Conservation (phyloP, 2,888 invertebrate genomes). For the Andrena minutula region DNA sequence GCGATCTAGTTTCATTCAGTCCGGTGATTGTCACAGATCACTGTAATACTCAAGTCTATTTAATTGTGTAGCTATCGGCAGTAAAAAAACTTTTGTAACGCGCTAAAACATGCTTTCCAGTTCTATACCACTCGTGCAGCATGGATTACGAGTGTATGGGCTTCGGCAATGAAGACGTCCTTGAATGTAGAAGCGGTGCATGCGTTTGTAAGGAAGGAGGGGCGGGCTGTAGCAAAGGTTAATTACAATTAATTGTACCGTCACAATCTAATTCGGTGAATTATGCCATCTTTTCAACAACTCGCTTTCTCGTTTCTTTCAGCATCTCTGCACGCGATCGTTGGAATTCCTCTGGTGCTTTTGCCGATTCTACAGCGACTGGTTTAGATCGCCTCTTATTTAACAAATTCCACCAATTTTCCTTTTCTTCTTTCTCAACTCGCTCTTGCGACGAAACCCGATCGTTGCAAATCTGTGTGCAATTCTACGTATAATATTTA, state of each 20-base stretch:
- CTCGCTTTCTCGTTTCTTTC: slow-evolving; percentile 12
- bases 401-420: background rate
- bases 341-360: slow-evolving; percentile 28
- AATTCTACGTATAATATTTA: too few species aligned
- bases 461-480: too few species aligned
- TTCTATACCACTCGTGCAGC: slow-evolving; percentile 64
- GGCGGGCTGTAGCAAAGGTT: slow-evolving; percentile 69
- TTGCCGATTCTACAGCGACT: slow-evolving; percentile 29
- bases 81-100: background rate
- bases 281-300: slow-evolving; percentile 8
- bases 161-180: slow-evolving; percentile 10
- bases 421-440: too few species aligned
- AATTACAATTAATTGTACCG: slow-evolving; percentile 56
- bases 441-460: too few species aligned
- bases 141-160: slow-evolving; percentile 69
- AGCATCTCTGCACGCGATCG: slow-evolving; percentile 38
- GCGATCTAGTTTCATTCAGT: background rate
- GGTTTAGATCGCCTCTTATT: slow-evolving; percentile 5
- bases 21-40: background rate
- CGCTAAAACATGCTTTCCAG: slow-evolving; percentile 51
- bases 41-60: background rate
- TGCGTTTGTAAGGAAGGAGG: slow-evolving; percentile 69
- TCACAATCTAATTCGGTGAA: slow-evolving; percentile 38
- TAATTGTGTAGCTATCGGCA: background rate
- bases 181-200: slow-evolving; percentile 67